Evolutionary conservation across 2,113 vertebrate species (phyloP).

Genomic region (Equus quagga): DNA sequence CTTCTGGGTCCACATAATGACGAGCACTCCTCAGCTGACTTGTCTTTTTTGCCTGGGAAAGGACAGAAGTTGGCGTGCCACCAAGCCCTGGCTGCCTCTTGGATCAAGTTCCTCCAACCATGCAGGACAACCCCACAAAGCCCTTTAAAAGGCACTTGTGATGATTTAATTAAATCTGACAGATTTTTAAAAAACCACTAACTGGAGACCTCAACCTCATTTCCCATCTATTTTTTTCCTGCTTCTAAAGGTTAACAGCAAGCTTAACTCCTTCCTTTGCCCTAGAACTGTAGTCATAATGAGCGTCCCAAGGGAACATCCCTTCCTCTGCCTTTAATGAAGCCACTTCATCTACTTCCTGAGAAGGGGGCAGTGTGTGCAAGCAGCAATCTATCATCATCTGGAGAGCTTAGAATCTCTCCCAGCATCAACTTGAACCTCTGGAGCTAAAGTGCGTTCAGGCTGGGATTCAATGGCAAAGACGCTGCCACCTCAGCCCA

Average conservation of each 20-base stretch:
- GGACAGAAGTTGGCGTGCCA: constrained; percentile 78
- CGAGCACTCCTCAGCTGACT: constrained; percentile 51
- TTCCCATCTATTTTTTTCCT: constrained; percentile 53
- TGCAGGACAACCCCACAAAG: constrained; percentile 68
- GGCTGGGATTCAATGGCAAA: constrained; percentile 63
- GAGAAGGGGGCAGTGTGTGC: neutral
- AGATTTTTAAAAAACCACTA: constrained; percentile 71
- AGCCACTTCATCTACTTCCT: constrained; percentile 58
- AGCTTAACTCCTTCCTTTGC: constrained; percentile 56
- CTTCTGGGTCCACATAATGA: constrained; percentile 64
- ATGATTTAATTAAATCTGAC: constrained; percentile 86
- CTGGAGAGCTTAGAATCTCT: constrained; percentile 52
- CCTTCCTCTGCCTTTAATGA: neutral
- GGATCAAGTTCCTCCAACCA: constrained; percentile 72
- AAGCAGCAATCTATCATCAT: constrained; percentile 72
- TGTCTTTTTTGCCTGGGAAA: constrained; percentile 75
- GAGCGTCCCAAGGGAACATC: neutral
- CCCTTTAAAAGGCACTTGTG: constrained; percentile 75
- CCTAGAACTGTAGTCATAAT: neutral
- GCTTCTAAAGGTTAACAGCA: constrained; percentile 73
- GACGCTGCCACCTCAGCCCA: constrained; percentile 43
- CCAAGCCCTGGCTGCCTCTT: constrained; percentile 76
- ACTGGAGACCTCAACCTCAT: constrained; percentile 74
- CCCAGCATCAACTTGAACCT: constrained; percentile 45
- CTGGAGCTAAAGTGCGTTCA: constrained; percentile 59